Evolutionary conservation across 2,797 vertebrate genomes (phyloP), one percentile per base, ranked within the genome.

Genomic region (Anguilla megastoma): DNA sequence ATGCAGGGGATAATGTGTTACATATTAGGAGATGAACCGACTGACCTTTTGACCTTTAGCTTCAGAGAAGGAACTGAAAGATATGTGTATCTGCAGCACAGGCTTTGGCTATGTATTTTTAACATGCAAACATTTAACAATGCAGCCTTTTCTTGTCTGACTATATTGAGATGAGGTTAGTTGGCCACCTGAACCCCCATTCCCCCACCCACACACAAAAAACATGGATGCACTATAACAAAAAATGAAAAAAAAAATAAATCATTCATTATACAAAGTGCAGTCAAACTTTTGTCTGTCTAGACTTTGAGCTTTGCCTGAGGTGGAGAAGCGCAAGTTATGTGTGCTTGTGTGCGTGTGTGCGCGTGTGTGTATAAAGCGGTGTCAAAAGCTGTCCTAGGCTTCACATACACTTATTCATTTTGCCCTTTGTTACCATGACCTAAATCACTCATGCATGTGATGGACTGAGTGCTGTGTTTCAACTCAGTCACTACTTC

Each of bases 371-470:
- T 27, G n/a, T 30, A 30, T 30, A 27, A 9, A 71, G 30, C 6
- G 24, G 24, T 71, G 24, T 27, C 66, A n/a, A 71, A n/a, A 27
- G 66, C 60, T 63, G 60, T 63, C 21, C 60, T n/a, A 21, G 27
- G 60, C 60, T 71, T 71, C 66, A 30, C 66, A 27, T 24, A 27
- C 24, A 30, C 66, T 10, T n/a, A 71, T 71, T 71, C 66, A 71
- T 71, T 71, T 71, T 71, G 66, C 66, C 27, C 66, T 63, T 63
- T 71, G 66, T 71, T 30, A 71, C 66, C 9, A 71, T 71, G 66
- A 30, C 66, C 66, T 71, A 71, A 27, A 71, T 71, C 27, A 30
- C 66, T 30, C 24, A 71, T 27, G 66, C 24, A 30, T 71, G 66
- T 8, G 7, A 71, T 10, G 27, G 66, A 10, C 7, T 10, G 4